Evolutionary conservation across 2,888 invertebrate species (phyloP).

Genomic region (Cetonia aurata): DNA sequence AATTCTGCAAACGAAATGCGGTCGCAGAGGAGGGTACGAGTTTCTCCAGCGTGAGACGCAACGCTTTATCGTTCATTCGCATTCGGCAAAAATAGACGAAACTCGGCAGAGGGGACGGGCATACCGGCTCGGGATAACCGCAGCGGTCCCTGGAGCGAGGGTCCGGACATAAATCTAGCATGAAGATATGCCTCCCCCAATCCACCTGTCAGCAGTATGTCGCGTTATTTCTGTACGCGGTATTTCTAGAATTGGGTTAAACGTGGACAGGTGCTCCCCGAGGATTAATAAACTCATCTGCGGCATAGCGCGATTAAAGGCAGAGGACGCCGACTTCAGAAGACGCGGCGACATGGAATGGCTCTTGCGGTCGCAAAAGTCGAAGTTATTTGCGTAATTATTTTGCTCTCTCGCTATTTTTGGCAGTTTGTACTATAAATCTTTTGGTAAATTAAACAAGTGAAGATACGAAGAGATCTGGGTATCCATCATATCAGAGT

Average conservation of each 20-base stretch:
- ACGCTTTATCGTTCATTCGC: slow-evolving; percentile 36
- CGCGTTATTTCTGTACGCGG: slow-evolving; percentile 51
- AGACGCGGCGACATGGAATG: background rate
- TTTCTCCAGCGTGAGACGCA: too few relatives aligned
- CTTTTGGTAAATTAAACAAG: too few relatives aligned
- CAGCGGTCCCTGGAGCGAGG: slow-evolving; percentile 8
- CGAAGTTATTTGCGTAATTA: slow-evolving; percentile 19
- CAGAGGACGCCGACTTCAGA: background rate
- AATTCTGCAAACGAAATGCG: too few relatives aligned
- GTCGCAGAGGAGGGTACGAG: too few relatives aligned
- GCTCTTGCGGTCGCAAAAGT: slow-evolving; percentile 16
- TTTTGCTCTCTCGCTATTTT: slow-evolving; percentile 4
- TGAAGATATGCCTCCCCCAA: slow-evolving; percentile 43
- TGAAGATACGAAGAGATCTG: background rate
- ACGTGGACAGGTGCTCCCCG: slow-evolving; percentile 50
- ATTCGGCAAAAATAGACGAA: slow-evolving; percentile 22
- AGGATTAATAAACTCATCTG: slow-evolving; percentile 53
- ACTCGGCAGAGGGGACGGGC: background rate
- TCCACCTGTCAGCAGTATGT: slow-evolving; percentile 54
- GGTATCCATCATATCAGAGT: too few relatives aligned
- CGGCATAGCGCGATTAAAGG: slow-evolving; percentile 44
- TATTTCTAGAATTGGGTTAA: slow-evolving; percentile 51
- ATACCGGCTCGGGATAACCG: slow-evolving; percentile 11
- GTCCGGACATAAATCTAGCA: slow-evolving; percentile 29
- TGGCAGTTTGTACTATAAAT: background rate